Base-by-base conservation (phyloP, 2,113 vertebrate genomes). In the Uria lomvia region DNA sequence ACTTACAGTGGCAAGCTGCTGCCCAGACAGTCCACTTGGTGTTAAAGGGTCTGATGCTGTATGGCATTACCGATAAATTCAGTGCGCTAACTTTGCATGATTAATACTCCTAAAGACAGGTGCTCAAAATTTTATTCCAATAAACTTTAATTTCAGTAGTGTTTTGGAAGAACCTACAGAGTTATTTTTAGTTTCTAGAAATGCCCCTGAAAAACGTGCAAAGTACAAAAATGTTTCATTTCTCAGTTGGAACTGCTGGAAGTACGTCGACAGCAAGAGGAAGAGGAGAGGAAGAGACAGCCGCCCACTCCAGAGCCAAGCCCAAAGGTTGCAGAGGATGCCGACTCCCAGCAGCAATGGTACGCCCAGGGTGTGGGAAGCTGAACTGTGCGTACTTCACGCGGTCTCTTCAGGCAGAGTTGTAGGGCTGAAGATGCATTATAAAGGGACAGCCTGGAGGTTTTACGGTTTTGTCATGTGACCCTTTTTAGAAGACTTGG, bases 241-340 rank as follows among this genome's bases (percentile, higher is more conserved):
- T 58, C 43, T 22, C 95, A 99, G 99, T 83, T 99, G 99, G 99
- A 99, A 93, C 97, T 99, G 97, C 95, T 99, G 98, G 99, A 99
- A 98, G 99, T 99, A 95, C 98, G 99, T 97, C 98, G 99, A 97
- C 98, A 98, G 92, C 99, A 99, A 94, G 99, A 99, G 97, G 99
- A 99, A 63, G 99, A 99, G 89, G 99, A 99, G 96, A 96, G 98
- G 92, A 99, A 98, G 97, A 98, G 99, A 91, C 98, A 98, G 92
- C 99, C 99, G 0, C 98, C 99, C 6, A 97, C 98, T 22, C 98
- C 99, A 0, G 99, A 99, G 87, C 98, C 98, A 2, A 96, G 98
- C 85, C 95, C 97, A 2, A 98, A 98, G 59, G 97, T 95, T 70
- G 97, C 98, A 27, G 98, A 99, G 79, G 98, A 99, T 38, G 60